Conservation (phyloP, 2,888 invertebrate genomes). For the Drosophila formosana region DNA sequence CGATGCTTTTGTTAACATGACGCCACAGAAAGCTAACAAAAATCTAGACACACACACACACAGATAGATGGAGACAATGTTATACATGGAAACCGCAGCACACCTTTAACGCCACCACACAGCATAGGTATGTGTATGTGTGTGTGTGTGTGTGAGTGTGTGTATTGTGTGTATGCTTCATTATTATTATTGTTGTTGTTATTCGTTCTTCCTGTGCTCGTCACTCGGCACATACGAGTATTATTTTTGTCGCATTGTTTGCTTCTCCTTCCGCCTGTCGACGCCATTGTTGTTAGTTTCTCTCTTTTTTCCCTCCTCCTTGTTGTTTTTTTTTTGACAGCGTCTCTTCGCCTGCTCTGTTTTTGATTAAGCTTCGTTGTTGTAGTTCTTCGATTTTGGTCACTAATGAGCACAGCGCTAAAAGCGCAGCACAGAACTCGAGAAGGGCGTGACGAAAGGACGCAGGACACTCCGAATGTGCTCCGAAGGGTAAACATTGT, state of each 20-base stretch:
- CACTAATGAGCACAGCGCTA: conserved; percentile 75
- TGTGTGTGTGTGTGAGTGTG: conserved; percentile 28
- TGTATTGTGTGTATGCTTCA: conserved; percentile 49
- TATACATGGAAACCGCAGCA: conserved; percentile 42
- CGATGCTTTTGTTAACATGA: conserved; percentile 75
- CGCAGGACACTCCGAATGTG: conserved; percentile 10
- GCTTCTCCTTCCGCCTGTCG: conserved; percentile 66
- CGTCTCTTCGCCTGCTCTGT: conserved; percentile 49
- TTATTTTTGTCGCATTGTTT: conserved; percentile 77
- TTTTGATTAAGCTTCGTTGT: conserved; percentile 66
- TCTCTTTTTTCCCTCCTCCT: conserved; percentile 13
- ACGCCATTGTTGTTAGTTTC: conserved; percentile 66
- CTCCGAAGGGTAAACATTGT: conserved; percentile 61
- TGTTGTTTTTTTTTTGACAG: conserved; percentile 48
- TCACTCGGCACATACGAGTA: conserved; percentile 45
- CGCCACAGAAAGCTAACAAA: conserved; percentile 69
- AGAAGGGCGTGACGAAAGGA: conserved; percentile 71
- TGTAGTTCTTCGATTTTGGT: conserved; percentile 72
- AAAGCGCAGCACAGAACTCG: conserved; percentile 65
- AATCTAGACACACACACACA: conserved; percentile 44
- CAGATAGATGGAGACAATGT: conserved; percentile 13
- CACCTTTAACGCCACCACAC: conserved; percentile 61
- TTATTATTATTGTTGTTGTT: conserved; percentile 53
- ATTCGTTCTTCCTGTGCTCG: conserved; percentile 53
- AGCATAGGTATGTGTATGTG: conserved; percentile 20